phyloP scores from a whole-genome alignment of 2,888 invertebrate genomes.

The Prosapia bicincta region DNA sequence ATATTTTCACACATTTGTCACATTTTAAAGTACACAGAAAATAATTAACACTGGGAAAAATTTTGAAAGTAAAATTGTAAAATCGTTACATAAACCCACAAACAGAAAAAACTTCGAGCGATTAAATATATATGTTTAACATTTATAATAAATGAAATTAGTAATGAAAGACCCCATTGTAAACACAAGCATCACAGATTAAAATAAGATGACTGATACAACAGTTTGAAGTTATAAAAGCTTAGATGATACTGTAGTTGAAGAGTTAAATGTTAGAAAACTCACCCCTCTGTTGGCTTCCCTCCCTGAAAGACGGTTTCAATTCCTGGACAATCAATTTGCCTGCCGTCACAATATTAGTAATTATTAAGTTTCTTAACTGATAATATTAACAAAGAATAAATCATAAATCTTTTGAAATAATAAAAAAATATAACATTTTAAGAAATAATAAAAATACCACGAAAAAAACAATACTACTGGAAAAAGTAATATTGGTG shows the following conservation, averaged over 20 bases:
- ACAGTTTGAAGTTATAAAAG: not conserved
- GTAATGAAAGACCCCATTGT: not conserved
- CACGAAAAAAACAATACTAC: too few relatives aligned
- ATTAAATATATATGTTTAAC: too few relatives aligned
- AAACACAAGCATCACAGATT: not conserved
- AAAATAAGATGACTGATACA: not conserved
- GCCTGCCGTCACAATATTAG: not conserved
- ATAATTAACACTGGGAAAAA: too few relatives aligned
- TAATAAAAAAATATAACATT: not conserved
- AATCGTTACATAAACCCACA: too few relatives aligned
- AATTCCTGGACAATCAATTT: not conserved
- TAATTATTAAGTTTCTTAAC: not conserved
- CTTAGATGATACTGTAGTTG: too few relatives aligned
- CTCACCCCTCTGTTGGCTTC: not conserved
- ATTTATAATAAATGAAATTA: too few relatives aligned
- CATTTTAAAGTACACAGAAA: too few relatives aligned
- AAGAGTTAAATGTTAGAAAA: not conserved
- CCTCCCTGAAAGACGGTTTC: slow-evolving; percentile 13
- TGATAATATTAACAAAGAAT: slow-evolving; percentile 14
- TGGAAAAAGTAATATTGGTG: too few relatives aligned
- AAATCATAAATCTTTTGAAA: slow-evolving; percentile 3
- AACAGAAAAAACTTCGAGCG: too few relatives aligned
- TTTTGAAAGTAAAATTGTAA: too few relatives aligned
- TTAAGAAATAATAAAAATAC: not conserved
- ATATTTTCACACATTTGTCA: too few relatives aligned